These are phyloP conservation scores for Scaptomyza parva DNA, from an alignment of 2,888 invertebrate genomes.

Conservation along the genomic window DNA sequence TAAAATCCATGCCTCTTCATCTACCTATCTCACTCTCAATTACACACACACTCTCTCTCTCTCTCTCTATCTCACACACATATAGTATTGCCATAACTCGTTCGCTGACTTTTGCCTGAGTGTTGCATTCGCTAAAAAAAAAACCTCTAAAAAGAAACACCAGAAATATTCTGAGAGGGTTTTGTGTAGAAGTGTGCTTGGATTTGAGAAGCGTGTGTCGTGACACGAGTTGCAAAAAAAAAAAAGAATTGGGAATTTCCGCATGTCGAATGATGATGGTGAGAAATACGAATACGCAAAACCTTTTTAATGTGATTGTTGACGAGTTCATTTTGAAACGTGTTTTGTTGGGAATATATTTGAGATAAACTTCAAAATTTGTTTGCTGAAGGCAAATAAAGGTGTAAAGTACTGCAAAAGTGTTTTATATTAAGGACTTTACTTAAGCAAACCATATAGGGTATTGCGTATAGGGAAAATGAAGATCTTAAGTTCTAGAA, in stretches of 20 bases:
- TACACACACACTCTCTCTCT: no score
- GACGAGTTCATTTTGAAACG: not conserved
- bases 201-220: slow-evolving; percentile 28
- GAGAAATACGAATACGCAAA: not conserved
- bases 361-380: no score
- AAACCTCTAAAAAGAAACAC: slow-evolving; percentile 5
- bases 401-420: no score
- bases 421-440: no score
- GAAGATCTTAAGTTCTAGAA: no score
- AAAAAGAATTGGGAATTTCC: not conserved
- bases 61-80: not conserved
- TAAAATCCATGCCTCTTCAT: slow-evolving; percentile 77
- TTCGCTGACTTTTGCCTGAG: slow-evolving; percentile 53
- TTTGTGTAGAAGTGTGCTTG: slow-evolving; percentile 24
- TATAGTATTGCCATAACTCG: slow-evolving; percentile 63
- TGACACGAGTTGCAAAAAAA: slow-evolving; percentile 30
- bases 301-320: not conserved
- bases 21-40: slow-evolving; percentile 4
- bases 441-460: no score
- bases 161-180: slow-evolving; percentile 20
- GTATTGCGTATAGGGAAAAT: no score
- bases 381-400: no score
- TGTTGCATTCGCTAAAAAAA: slow-evolving; percentile 52
- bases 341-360: not conserved
- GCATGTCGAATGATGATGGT: slow-evolving; percentile 7